Percentiles rank a stretch among this genome's conserved stretches.
Evolutionary conservation across 2,797 vertebrate species (phyloP).

Genomic region (Falco rusticolus): DNA sequence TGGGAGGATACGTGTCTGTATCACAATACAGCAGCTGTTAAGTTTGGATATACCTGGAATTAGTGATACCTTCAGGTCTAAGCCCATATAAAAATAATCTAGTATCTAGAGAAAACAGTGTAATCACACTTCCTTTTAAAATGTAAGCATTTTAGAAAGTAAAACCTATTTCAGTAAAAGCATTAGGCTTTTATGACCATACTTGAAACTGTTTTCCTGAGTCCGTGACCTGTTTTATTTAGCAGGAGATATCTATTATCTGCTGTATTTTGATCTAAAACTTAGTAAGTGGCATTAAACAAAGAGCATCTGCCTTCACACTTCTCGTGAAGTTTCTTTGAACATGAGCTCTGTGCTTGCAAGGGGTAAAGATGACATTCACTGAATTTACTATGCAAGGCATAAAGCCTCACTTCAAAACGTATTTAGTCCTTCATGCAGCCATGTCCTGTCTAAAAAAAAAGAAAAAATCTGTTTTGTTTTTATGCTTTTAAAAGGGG

Average conservation of each 20-base stretch:
- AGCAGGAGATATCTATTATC: neutral
- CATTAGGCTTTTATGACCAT: neutral
- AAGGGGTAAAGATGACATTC: neutral
- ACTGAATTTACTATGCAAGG: neutral
- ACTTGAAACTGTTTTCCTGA: neutral
- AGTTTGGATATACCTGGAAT: neutral
- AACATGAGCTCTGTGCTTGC: neutral
- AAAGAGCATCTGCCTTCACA: neutral
- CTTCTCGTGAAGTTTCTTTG: neutral
- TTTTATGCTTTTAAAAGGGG: neutral
- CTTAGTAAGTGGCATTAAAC: slow-evolving; percentile 1
- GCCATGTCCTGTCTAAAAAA: neutral
- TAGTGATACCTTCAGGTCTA: neutral
- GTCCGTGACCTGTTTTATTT: neutral
- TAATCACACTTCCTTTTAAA: neutral
- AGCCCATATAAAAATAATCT: neutral
- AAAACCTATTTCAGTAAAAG: neutral
- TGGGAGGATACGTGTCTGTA: neutral
- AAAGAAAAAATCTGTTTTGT: neutral
- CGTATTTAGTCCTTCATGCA: neutral
- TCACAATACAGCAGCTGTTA: neutral
- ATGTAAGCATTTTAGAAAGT: neutral
- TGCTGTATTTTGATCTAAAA: slow-evolving; percentile 22
- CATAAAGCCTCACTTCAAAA: slow-evolving; percentile 9
- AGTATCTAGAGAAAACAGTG: neutral